These are phyloP conservation scores for Drosophila colorata DNA, from an alignment of 2,888 invertebrate species.

Conservation along the genomic window DNA sequence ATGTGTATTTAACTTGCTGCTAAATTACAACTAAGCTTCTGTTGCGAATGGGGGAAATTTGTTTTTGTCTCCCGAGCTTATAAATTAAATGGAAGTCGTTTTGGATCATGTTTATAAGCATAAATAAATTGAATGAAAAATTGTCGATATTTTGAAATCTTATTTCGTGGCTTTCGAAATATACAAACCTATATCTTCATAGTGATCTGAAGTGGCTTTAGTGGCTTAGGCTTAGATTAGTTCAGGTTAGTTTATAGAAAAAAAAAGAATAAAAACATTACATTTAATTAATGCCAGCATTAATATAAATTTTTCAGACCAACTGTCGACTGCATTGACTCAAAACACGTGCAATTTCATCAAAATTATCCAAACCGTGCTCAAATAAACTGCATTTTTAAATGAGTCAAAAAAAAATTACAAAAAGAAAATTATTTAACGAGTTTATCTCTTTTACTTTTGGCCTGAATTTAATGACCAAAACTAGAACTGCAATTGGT, in stretches of 20 bases:
- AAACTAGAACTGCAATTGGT: constrained; percentile 74
- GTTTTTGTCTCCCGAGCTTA: too few species aligned
- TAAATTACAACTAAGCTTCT: background rate
- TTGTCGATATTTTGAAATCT: background rate
- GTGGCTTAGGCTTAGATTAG: too few species aligned
- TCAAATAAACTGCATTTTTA: constrained; percentile 41
- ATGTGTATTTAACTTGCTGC: background rate
- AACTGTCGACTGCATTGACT: background rate
- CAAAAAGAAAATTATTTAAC: constrained; percentile 26
- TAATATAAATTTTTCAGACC: background rate
- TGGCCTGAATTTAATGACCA: constrained; percentile 60
- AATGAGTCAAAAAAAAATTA: constrained; percentile 22
- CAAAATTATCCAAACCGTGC: background rate
- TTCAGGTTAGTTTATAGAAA: too few species aligned
- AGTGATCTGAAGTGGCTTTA: too few species aligned
- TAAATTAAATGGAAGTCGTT: too few species aligned
- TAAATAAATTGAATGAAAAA: background rate
- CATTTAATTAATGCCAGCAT: too few species aligned
- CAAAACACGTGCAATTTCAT: constrained; percentile 22
- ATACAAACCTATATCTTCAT: too few species aligned
- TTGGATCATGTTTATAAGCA: too few species aligned
- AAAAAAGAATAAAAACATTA: too few species aligned
- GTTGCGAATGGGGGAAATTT: background rate
- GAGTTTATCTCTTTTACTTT: constrained; percentile 38
- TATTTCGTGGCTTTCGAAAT: too few species aligned